Conservation (phyloP, 2,113 vertebrate genomes). For the Talpa occidentalis region DNA sequence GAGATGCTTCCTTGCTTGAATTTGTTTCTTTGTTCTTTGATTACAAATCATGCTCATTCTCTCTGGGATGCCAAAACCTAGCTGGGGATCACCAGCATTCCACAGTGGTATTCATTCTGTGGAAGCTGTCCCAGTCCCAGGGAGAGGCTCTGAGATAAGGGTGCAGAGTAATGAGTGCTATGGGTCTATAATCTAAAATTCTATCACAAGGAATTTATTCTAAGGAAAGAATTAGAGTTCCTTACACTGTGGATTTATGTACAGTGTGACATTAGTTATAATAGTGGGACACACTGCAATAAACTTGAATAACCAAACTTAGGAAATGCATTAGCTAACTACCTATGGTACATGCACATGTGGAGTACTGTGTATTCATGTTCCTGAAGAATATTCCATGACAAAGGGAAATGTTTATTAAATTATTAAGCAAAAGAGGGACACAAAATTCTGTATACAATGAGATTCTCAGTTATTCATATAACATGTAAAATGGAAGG, state of each 20-base stretch:
- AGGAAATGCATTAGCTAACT: neutral
- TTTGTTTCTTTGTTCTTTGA: neutral
- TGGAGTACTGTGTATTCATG: neutral
- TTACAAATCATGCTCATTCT: neutral
- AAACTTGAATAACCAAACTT: neutral
- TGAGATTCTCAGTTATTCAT: neutral
- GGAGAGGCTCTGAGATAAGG: neutral
- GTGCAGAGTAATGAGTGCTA: neutral
- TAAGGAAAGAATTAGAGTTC: neutral
- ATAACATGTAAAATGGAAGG: neutral
- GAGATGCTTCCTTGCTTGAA: neutral
- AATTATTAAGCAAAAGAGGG: neutral
- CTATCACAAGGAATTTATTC: neutral
- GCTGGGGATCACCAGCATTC: rapidly evolving
- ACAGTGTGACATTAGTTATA: neutral
- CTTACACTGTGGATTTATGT: neutral
- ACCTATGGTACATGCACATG: neutral
- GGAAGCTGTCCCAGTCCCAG: rapidly evolving
- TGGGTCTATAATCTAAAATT: neutral
- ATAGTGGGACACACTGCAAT: neutral
- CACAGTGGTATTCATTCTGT: rapidly evolving
- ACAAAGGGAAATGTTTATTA: neutral
- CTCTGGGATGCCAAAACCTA: neutral
- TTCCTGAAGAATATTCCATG: neutral
- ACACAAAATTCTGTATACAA: neutral